Base-by-base conservation (phyloP, 2,113 vertebrate species). In the Xyliphius kryptos region DNA sequence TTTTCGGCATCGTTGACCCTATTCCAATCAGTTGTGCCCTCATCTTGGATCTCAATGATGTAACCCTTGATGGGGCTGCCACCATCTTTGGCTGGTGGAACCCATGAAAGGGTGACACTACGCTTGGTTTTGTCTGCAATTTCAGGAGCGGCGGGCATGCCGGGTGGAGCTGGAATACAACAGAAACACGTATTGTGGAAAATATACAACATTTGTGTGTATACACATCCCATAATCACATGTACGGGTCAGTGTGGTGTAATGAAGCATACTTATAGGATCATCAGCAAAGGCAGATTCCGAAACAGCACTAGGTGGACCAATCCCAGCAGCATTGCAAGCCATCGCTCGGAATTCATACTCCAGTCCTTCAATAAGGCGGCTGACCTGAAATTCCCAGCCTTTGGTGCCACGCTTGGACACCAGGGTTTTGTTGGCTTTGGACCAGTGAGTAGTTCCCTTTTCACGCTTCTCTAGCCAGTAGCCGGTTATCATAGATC, bases 11-110 rank as follows among this genome's bases (percentile, higher is more conserved):
- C 96, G 5, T 94, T 98, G 17, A 92, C 88, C 40, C 79, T 90
- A 68, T 85, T 79, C 96, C 96, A 99, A 0, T 84, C 86, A 2
- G 86, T 85, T 44, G 75, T 87, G 26, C 92, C 94, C 80, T 99
- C 96, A 71, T 90, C 91, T 78, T 97, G 95, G 78, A 93, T 92
- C 85, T 99, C 92, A 80, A 99, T 87, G 61, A 99, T 91, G 77
- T 99, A 99, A 37, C 96, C 96, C 83, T 97, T 97, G 73, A 99
- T 89, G 61, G 96, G 96, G 70, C 92, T 95, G 26, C 94, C 94
- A 26, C 96, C 96, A 44, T 99, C 96, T 54, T 88, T 89, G 75
- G 88, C 90, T 72, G 96, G 96, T 64, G 91, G 88, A 56, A 88
- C 89, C 96, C 96, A 99, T 6, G 80, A 74, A 47, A 99, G 85